A percentile compares a stretch with the other conserved stretches of the same genome.
These are phyloP conservation scores for Alces alces DNA, from an alignment of 2,113 vertebrate genomes.

Conservation along the genomic window DNA sequence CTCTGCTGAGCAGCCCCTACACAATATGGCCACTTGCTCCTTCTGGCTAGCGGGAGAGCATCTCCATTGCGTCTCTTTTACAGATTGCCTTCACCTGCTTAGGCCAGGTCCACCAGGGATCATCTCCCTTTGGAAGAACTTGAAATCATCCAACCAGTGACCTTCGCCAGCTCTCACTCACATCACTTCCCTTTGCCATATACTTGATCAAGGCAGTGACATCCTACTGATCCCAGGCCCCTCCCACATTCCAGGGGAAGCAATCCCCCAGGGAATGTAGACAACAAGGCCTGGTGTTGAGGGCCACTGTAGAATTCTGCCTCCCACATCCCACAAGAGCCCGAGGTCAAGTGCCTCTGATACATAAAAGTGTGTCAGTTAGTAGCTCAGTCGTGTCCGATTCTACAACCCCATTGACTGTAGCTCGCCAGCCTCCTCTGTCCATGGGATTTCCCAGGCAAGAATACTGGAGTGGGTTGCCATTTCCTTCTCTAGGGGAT, in stretches of 20 bases:
- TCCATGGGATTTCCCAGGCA: background rate
- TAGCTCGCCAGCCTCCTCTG: background rate
- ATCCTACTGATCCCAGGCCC: background rate
- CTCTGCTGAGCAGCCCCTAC: background rate
- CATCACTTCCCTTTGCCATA: background rate
- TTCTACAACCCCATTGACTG: background rate
- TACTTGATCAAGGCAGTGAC: background rate
- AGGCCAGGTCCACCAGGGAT: background rate
- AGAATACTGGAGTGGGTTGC: background rate
- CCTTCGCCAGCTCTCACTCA: background rate
- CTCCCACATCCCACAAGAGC: background rate
- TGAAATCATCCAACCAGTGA: background rate
- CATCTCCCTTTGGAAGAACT: background rate
- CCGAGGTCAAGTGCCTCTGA: background rate
- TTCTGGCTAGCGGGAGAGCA: accelerated
- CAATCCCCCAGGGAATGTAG: background rate
- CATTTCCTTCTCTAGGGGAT: background rate
- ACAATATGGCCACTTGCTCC: accelerated
- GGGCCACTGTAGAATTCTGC: background rate
- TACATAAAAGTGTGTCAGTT: background rate
- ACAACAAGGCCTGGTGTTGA: background rate
- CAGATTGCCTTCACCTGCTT: background rate
- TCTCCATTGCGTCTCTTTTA: background rate
- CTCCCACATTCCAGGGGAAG: background rate
- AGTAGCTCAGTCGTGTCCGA: background rate